Evolutionary conservation across 2,113 vertebrate species (phyloP).

Genomic region (Microcebus jonahi): DNA sequence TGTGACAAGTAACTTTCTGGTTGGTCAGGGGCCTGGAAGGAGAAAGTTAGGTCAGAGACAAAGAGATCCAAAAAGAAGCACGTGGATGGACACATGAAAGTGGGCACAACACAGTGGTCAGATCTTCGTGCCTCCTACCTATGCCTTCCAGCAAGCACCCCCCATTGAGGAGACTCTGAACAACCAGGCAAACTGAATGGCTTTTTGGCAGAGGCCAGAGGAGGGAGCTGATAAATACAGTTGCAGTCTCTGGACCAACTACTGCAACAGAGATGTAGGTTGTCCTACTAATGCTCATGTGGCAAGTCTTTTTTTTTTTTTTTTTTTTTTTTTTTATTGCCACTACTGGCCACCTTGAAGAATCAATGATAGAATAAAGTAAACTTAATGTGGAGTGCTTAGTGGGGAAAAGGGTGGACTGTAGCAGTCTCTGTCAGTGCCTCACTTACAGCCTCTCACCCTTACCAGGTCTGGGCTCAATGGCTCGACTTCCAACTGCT

Average conservation of each 20-base stretch:
- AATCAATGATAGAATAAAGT: neutral
- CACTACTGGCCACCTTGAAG: neutral
- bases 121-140: neutral
- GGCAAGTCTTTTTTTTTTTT: neutral
- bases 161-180: neutral
- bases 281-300: neutral
- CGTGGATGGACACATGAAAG: neutral
- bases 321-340: neutral
- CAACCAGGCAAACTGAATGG: neutral
- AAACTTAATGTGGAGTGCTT: neutral
- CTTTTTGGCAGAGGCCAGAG: neutral
- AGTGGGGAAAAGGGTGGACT: neutral
- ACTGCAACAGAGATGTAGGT: rapidly evolving
- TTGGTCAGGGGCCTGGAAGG: neutral
- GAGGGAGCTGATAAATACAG: too few relatives aligned
- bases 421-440: neutral
- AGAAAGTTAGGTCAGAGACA: neutral
- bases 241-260: neutral
- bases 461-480: neutral
- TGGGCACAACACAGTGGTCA: too few relatives aligned
- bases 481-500: too few relatives aligned
- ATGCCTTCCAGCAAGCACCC: neutral
- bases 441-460: neutral
- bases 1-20: neutral
- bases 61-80: neutral